phyloP scores from a whole-genome alignment of 2,888 invertebrate species.

The Lepidocyrtinus sp. region DNA sequence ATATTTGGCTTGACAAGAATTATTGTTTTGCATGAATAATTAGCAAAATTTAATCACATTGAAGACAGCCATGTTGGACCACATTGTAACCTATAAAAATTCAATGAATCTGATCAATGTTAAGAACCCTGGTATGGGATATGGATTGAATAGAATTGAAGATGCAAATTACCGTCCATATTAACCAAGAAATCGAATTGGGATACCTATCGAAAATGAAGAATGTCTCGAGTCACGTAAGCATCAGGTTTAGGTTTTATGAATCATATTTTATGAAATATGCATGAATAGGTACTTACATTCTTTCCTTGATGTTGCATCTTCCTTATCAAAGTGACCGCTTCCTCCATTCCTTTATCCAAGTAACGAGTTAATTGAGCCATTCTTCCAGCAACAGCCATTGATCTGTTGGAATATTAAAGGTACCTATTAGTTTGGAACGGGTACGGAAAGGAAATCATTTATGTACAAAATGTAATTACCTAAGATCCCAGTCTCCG shows the following conservation, averaged over 20 bases:
- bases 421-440: background rate
- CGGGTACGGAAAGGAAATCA: background rate
- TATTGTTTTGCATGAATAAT: no score
- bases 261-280: no score
- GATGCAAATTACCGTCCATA: no score
- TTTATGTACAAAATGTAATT: background rate
- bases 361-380: slow-evolving; percentile 27
- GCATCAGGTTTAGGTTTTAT: background rate
- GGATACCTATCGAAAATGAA: slow-evolving; percentile 17
- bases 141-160: no score
- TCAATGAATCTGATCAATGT: no score
- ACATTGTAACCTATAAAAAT: no score
- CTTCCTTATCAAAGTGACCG: background rate
- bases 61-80: slow-evolving; percentile 40
- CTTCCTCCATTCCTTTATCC: slow-evolving; percentile 26
- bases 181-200: slow-evolving; percentile 44
- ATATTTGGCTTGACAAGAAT: no score
- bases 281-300: slow-evolving; percentile 20
- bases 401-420: background rate
- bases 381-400: slow-evolving; percentile 31
- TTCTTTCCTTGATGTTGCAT: slow-evolving; percentile 35
- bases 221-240: no score
- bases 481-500: slow-evolving; percentile 44
- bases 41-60: slow-evolving; percentile 9
- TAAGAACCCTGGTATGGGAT: no score